phyloP scores from a whole-genome alignment of 2,797 vertebrate species.

The Gadopsis marmoratus region DNA sequence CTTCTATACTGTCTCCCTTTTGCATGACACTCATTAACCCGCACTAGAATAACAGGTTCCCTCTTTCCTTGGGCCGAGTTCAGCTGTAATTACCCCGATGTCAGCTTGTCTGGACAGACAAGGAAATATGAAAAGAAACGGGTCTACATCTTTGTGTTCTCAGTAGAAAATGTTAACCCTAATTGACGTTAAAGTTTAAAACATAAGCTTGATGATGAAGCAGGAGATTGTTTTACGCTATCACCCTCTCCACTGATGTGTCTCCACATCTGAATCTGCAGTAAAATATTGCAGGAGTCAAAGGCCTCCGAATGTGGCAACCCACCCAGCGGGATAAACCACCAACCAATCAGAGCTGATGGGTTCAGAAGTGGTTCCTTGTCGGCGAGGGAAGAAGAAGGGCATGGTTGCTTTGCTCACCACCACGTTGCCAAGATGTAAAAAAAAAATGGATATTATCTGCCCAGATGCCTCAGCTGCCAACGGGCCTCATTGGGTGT shows the following conservation, averaged over 20 bases:
- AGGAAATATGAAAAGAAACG: constrained; percentile 34
- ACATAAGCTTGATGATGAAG: constrained; percentile 24
- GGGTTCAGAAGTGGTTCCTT: constrained; percentile 70
- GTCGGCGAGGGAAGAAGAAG: constrained; percentile 30
- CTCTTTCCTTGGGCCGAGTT: constrained; percentile 47
- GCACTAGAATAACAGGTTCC: constrained; percentile 66
- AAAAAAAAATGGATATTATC: constrained; percentile 53
- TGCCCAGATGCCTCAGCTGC: constrained; percentile 59
- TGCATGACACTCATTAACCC: constrained; percentile 78
- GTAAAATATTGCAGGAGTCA: constrained; percentile 42
- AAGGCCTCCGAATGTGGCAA: constrained; percentile 41
- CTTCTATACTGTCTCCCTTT: constrained; percentile 29
- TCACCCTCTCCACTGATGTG: constrained; percentile 36
- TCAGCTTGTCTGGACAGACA: constrained; percentile 44
- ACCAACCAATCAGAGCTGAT: constrained; percentile 61
- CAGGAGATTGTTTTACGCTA: neutral
- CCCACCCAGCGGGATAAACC: constrained; percentile 55
- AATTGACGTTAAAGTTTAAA: constrained; percentile 51
- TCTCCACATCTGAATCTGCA: constrained; percentile 43
- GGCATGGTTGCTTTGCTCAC: constrained; percentile 52
- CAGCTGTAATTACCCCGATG: constrained; percentile 57
- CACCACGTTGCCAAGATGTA: constrained; percentile 47
- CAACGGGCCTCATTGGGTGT: constrained; percentile 56
- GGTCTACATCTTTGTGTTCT: constrained; percentile 17
- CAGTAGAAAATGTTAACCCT: constrained; percentile 42